Evolutionary conservation across 2,888 invertebrate species (phyloP), one percentile per base, ranked within the genome.

Genomic region (Falcaria lacertinaria): DNA sequence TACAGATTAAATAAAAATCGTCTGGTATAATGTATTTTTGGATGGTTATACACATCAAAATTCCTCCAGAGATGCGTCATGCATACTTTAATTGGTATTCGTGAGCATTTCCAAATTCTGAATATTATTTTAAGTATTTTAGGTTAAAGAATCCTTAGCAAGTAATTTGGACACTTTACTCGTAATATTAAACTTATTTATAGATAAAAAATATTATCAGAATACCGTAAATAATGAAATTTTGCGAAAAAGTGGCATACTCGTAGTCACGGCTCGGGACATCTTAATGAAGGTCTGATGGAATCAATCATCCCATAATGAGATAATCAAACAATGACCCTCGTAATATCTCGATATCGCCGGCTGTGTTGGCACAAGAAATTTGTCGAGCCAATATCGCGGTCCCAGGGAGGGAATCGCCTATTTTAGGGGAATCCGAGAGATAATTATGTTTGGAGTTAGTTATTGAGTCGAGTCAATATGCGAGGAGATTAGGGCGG

Each of bases 361-460:
- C 63, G 60, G 53, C 59, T 60, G 59, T 87, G 85, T 88, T 88
- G 82, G 85, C 83, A 80, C 79, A 88, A 87, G 88, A 87, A 86
- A 89, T 88, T 85, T 85, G 79, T 72, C 73, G 73, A 57, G 66
- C 69, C 80, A 79, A 82, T 84, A 81, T 80, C 67, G 74, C 65
- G 74, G 70, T 75, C 76, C 79, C 81, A 76, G 69, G 50, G 77
- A 74, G 81, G 77, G 84, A 70, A 76, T 76, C 81, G 74, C 75
- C 84, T 84, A 83, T 81, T 86, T 84, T 78, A 72, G 84, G 81
- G 85, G 79, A 85, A 86, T 85, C 85, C 81, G 81, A 80, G 74
- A 77, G 83, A 87, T 89, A 89, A 89, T 89, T 88, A 89, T 89
- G 85, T 89, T 89, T 88, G 87, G 80, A 86, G 87, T 86, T 82